Conservation (phyloP, 2,888 invertebrate genomes). For the Megamerina dolium region DNA sequence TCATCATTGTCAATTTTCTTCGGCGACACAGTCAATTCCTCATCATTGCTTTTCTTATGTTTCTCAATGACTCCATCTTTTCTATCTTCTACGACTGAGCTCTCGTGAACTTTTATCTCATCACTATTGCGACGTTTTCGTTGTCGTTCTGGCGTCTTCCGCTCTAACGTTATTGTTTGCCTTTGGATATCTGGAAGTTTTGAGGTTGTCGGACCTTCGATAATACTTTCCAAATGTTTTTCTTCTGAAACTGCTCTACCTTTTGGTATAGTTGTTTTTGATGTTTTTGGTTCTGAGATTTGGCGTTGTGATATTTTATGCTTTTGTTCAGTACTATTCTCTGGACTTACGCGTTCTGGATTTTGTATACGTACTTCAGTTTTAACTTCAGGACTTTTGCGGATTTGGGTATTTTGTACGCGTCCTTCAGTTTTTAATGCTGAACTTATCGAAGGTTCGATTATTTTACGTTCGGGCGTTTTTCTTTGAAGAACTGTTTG, state of each 20-base stretch:
- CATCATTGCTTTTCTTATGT: slow-evolving; percentile 24
- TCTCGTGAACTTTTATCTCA: slow-evolving; percentile 17
- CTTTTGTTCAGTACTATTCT: slow-evolving; percentile 1
- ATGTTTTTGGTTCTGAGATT: too few species aligned
- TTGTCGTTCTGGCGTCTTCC: slow-evolving; percentile 24
- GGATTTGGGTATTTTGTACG: slow-evolving; percentile 3
- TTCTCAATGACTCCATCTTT: slow-evolving; percentile 28
- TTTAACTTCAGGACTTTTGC: neutral
- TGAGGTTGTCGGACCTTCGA: too few species aligned
- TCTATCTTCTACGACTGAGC: slow-evolving; percentile 17
- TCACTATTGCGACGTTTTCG: slow-evolving; percentile 42
- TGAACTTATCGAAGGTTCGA: neutral
- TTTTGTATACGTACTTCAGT: neutral
- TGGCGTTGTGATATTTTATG: neutral
- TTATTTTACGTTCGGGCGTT: slow-evolving; percentile 1
- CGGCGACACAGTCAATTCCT: slow-evolving; percentile 3
- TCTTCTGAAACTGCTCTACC: too few species aligned
- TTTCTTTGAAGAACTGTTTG: neutral
- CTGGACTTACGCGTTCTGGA: neutral
- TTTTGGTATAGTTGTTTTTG: too few species aligned
- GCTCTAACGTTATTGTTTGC: slow-evolving; percentile 6
- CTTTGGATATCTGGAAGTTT: too few species aligned
- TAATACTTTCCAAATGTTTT: too few species aligned
- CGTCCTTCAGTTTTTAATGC: neutral
- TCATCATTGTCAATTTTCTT: neutral